A percentile compares a stretch with the other conserved stretches of the same genome.
phyloP scores from a whole-genome alignment of 2,113 vertebrate genomes.

The Canis aureus region DNA sequence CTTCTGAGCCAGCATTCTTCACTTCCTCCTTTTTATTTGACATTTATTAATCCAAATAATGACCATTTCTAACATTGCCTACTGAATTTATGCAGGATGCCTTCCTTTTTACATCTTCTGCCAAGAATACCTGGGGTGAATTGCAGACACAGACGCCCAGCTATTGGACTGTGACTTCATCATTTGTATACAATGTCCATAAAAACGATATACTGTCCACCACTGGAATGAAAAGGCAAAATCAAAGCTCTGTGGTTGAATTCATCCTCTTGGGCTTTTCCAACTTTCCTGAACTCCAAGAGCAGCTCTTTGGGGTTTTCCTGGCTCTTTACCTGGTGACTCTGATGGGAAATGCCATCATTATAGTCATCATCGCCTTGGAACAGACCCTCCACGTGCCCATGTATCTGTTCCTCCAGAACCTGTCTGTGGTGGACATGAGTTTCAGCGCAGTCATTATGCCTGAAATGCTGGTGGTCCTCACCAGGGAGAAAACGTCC shows the following conservation, averaged over 20 bases:
- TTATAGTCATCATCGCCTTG: conserved; percentile 52
- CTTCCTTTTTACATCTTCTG: not conserved
- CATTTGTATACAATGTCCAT: not conserved
- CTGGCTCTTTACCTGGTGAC: conserved; percentile 70
- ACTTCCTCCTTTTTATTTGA: not conserved
- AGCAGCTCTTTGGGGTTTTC: conserved; percentile 58
- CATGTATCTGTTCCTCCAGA: conserved; percentile 75
- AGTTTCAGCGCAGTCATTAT: conserved; percentile 64
- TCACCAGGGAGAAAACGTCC: not conserved
- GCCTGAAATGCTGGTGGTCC: conserved; percentile 68
- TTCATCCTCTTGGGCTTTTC: conserved; percentile 73
- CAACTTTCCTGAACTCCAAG: conserved; percentile 56
- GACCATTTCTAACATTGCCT: not conserved
- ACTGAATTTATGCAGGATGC: not conserved
- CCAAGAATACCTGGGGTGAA: not conserved
- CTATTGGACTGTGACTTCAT: not conserved
- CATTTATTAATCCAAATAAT: not conserved
- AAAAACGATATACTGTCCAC: not conserved
- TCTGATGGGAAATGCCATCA: conserved; percentile 65
- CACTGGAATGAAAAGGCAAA: conserved; percentile 51
- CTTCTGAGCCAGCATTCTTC: not conserved
- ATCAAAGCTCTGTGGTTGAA: conserved; percentile 50
- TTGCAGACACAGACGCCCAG: not conserved
- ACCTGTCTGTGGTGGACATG: conserved; percentile 69
- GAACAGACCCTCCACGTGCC: conserved; percentile 53